These are phyloP conservation scores for Hypomesus transpacificus DNA, from an alignment of 2,113 vertebrate genomes.

Conservation along the genomic window DNA sequence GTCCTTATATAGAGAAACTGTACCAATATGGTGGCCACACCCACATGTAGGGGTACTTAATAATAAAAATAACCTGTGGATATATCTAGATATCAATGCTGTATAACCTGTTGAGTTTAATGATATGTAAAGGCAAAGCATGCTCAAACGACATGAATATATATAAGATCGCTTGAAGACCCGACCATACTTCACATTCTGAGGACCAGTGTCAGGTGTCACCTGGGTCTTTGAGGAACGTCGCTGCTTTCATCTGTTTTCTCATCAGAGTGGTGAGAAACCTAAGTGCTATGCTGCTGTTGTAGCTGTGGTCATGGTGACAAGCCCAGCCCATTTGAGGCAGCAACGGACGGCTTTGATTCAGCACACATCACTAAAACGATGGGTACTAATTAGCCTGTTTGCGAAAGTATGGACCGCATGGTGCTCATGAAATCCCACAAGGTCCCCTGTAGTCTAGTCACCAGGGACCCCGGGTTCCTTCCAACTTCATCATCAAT, in stretches of 20 bases:
- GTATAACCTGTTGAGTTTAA: too few relatives aligned
- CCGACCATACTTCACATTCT: too few relatives aligned
- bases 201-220: too few relatives aligned
- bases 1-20: too few relatives aligned
- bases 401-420: constrained; percentile 29
- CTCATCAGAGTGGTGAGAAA: constrained; percentile 30
- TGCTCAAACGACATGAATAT: too few relatives aligned
- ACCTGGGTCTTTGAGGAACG: constrained; percentile 19
- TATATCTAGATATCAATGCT: too few relatives aligned
- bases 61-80: too few relatives aligned
- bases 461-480: constrained; percentile 11
- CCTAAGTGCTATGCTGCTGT: constrained; percentile 39
- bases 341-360: neutral
- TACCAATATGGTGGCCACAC: too few relatives aligned
- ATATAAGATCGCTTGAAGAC: too few relatives aligned
- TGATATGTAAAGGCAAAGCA: too few relatives aligned
- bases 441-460: constrained; percentile 13
- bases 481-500: neutral
- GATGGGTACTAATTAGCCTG: constrained; percentile 46
- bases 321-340: constrained; percentile 22
- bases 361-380: constrained; percentile 30
- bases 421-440: constrained; percentile 21
- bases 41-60: too few relatives aligned
- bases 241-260: constrained; percentile 11
- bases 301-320: constrained; percentile 51